These are phyloP conservation scores for Umimayanthus kanabou DNA, from an alignment of 92 coral and sea anemone species.

Conservation along the genomic window DNA sequence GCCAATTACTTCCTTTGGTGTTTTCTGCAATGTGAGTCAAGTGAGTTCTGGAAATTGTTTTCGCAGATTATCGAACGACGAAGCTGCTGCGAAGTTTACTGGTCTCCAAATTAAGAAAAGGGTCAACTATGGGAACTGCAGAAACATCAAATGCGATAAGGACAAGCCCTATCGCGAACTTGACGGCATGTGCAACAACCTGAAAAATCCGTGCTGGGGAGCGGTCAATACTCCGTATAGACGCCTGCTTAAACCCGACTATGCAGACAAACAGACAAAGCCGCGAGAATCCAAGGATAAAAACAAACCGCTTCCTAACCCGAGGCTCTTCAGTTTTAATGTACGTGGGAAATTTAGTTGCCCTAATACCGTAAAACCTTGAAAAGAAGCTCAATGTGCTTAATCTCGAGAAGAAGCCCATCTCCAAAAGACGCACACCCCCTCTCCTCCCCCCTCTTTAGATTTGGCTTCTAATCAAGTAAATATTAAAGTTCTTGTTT, in stretches of 20 bases:
- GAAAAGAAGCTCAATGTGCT: too few species aligned
- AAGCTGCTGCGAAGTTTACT: background rate
- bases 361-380: too few species aligned
- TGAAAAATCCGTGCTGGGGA: background rate
- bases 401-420: too few species aligned
- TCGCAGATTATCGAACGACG: background rate
- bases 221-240: background rate
- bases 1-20: too few species aligned
- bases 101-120: background rate
- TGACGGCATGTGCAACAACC: constrained; percentile 1
- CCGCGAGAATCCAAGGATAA: background rate
- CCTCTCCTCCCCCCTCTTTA: too few species aligned
- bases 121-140: too few species aligned
- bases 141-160: background rate
- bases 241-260: background rate
- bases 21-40: too few species aligned
- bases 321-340: background rate
- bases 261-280: background rate
- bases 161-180: background rate
- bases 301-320: background rate
- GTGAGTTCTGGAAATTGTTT: too few species aligned
- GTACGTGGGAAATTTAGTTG: background rate
- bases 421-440: too few species aligned
- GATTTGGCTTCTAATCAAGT: too few species aligned
- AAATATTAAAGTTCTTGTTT: too few species aligned